These are phyloP conservation scores for Thymelicus lineola DNA, from an alignment of 2,888 invertebrate species.

Conservation along the genomic window DNA sequence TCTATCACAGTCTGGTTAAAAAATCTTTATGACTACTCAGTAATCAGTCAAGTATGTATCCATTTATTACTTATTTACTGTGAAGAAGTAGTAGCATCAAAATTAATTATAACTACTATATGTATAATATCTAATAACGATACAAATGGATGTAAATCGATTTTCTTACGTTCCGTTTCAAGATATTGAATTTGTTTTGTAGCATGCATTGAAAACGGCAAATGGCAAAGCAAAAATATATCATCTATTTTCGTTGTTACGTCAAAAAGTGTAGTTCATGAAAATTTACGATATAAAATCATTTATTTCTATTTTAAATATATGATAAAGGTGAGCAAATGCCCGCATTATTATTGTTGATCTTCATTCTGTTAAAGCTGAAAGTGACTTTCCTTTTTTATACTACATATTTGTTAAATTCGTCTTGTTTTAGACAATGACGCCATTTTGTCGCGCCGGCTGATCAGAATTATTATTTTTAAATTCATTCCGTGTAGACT, in stretches of 20 bases:
- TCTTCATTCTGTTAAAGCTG: neutral
- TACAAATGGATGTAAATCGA: slow-evolving; percentile 10
- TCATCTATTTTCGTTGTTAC: slow-evolving; percentile 60
- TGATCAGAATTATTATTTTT: slow-evolving; percentile 78
- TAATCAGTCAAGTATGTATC: too few relatives aligned
- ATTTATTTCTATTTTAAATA: slow-evolving; percentile 62
- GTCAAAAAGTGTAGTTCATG: slow-evolving; percentile 78
- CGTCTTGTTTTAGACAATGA: slow-evolving; percentile 78
- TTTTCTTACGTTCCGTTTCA: slow-evolving; percentile 18
- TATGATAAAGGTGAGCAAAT: slow-evolving; percentile 58
- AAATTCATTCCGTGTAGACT: slow-evolving; percentile 16
- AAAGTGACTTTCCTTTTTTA: slow-evolving; percentile 30
- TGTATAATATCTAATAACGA: too few relatives aligned
- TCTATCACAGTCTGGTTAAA: too few relatives aligned
- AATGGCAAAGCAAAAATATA: slow-evolving; percentile 40
- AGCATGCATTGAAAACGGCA: slow-evolving; percentile 27
- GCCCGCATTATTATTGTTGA: slow-evolving; percentile 30
- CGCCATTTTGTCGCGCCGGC: slow-evolving; percentile 86
- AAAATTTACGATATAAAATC: slow-evolving; percentile 68
- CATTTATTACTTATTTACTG: too few relatives aligned
- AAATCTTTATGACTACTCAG: too few relatives aligned
- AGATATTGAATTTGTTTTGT: neutral
- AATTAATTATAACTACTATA: too few relatives aligned
- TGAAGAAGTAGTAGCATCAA: too few relatives aligned
- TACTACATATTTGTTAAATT: slow-evolving; percentile 48